Base-by-base conservation (phyloP, 1,140 invertebrate genomes). In the Zaprionus inermis region DNA sequence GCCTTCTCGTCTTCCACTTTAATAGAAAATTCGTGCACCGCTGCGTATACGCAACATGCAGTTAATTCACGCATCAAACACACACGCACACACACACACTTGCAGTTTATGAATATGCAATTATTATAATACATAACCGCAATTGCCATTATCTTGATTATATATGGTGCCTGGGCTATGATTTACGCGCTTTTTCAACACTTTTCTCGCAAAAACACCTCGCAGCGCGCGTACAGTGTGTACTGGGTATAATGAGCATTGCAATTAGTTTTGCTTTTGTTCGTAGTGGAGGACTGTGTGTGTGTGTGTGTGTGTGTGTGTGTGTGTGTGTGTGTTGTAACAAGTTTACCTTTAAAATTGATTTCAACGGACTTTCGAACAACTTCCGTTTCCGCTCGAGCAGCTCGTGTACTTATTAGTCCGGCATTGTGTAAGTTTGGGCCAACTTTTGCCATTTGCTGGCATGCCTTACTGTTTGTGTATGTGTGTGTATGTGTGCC, bases 281-380 rank as follows among this genome's bases (percentile, higher is more conserved):
- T 36, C 41, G n/a, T n/a, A n/a, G 24, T 4, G 1, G 22, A 2
- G 22, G 14, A 38, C n/a, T 16, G 38, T 10, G 6, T 41, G 38
- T 16, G 38, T 16, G 38, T 16, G 38, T 41, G 38, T 41, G 2
- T 16, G 38, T 3, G 6, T 16, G 38, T 14, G 36, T 38, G 36
- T 38, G 36, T 38, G 36, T 38, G 1, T n/a, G 36, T 38, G 14
- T 38, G 36, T 38, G 34, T 78, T 82, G 72, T 72, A 78, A 88
- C 78, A 88, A 89, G 84, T 89, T 88, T 84, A 84, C 77, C 65
- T 89, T 88, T 81, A 64, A 89, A 88, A 88, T 88, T 88, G 84
- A 88, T 88, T 88, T 88, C 84, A 83, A 83, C 80, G 59, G 83
- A 83, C 82, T 86, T 83, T 76, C 76, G 64, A 86, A 83, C 82